Conservation (phyloP, 2,888 invertebrate genomes). For the Amblyteles armatorius region DNA sequence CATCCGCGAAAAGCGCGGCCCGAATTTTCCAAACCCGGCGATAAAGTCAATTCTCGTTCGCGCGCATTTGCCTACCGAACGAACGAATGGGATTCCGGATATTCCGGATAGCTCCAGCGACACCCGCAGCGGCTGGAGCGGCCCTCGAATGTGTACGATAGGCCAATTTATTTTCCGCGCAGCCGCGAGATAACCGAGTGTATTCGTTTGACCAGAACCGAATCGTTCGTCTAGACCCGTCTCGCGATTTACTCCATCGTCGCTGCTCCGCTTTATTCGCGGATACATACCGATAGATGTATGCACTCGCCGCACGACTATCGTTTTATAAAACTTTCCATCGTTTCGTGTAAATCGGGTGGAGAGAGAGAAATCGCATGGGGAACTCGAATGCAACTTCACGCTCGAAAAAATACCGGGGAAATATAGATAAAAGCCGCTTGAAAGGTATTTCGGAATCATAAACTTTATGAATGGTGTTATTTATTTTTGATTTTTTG, state of each 20-base stretch:
- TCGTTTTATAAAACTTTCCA: neutral
- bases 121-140: constrained; percentile 5
- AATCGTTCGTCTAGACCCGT: constrained; percentile 56
- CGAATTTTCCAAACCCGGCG: constrained; percentile 21
- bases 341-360: constrained; percentile 7
- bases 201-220: constrained; percentile 52
- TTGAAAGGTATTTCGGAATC: constrained; percentile 24
- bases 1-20: neutral
- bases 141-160: constrained; percentile 34
- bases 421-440: constrained; percentile 12
- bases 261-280: neutral
- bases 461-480: constrained; percentile 5
- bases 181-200: constrained; percentile 49
- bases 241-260: neutral
- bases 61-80: constrained; percentile 6
- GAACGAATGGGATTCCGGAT: constrained; percentile 16
- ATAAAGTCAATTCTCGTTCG: constrained; percentile 29
- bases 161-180: constrained; percentile 62
- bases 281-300: neutral
- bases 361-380: neutral
- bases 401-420: neutral
- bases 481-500: neutral
- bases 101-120: neutral
- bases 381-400: neutral
- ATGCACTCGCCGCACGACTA: neutral